Base-by-base conservation (phyloP, 2,888 invertebrate genomes). In the Himalopsyche kuldschensis region DNA sequence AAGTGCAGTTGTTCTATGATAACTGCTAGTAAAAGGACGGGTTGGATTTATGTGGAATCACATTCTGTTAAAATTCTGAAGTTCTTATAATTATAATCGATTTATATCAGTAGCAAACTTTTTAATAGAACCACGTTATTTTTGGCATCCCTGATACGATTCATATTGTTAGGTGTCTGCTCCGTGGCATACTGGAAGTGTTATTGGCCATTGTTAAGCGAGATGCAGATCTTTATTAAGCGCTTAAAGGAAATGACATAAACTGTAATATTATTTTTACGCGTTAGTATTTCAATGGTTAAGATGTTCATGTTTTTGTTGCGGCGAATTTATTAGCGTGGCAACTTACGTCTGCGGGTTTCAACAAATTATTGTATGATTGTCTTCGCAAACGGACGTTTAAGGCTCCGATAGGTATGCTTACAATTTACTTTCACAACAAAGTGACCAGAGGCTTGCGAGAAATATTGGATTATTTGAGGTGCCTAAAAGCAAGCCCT, bases 191-290 rank as follows among this genome's bases (percentile, higher is more conserved):
- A 55, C 32, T 55, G 30, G 55, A 55, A 27, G 48, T 79, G 79
- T 85, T 84, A 86, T 86, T 82, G 82, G 80, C 82, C 84, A 86
- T 86, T 86, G 85, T 86, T 83, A 75, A 75, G 31, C 63, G 78
- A 78, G 63, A 47, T n/a, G 75, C 32, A 81, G 81, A 35, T 35
- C 83, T 86, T 86, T 86, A 86, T 82, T 82, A 83, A 69, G 41
- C 84, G 82, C 84, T 84, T 79, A 84, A 84, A 86, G 82, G 82
- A 82, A 86, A 82, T 84, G 84, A 84, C 84, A 83, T 82, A 83
- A 84, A 84, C 81, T 85, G 80, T 79, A 80, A 80, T 81, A 85
- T 69, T 69, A 69, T 81, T 83, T 83, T 80, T 77, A 80, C 78
- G 78, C 76, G 47, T 80, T 83, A 69, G 69, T 27, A 83, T 83